Evolutionary conservation across 1,140 invertebrate genomes (phyloP).

Genomic region (Laupala kohalensis): DNA sequence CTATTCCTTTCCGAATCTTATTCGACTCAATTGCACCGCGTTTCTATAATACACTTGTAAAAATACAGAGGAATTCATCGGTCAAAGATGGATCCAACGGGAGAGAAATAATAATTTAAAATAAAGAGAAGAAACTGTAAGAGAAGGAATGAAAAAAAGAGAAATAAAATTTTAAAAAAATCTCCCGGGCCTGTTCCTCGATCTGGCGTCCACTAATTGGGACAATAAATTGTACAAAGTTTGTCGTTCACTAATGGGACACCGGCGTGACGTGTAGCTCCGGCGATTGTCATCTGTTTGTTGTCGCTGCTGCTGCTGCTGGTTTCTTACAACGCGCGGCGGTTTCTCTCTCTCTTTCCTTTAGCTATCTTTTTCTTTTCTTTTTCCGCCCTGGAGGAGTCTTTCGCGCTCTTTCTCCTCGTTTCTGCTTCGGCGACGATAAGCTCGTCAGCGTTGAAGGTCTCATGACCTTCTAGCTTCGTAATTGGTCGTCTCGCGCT

Average conservation of each 20-base stretch:
- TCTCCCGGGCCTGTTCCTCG: not conserved
- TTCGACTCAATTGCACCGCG: too few species aligned
- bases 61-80: too few species aligned
- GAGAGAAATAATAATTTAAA: not conserved
- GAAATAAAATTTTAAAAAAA: too few species aligned
- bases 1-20: too few species aligned
- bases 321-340: not conserved
- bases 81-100: not conserved
- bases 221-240: conserved; percentile 13
- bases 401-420: too few species aligned
- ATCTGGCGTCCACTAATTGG: conserved; percentile 8
- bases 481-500: too few species aligned
- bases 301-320: conserved; percentile 2
- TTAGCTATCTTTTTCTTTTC: too few species aligned
- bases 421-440: too few species aligned
- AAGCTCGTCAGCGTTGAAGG: too few species aligned
- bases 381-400: too few species aligned
- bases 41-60: too few species aligned
- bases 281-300: conserved; percentile 8
- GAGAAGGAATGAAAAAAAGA: not conserved
- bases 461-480: too few species aligned
- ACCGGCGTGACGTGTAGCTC: conserved; percentile 9
- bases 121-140: not conserved
- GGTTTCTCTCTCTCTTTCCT: not conserved
- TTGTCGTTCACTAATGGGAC: conserved; percentile 12